These are phyloP conservation scores for Neoascia interrupta DNA, from an alignment of 2,888 invertebrate genomes.

Conservation along the genomic window DNA sequence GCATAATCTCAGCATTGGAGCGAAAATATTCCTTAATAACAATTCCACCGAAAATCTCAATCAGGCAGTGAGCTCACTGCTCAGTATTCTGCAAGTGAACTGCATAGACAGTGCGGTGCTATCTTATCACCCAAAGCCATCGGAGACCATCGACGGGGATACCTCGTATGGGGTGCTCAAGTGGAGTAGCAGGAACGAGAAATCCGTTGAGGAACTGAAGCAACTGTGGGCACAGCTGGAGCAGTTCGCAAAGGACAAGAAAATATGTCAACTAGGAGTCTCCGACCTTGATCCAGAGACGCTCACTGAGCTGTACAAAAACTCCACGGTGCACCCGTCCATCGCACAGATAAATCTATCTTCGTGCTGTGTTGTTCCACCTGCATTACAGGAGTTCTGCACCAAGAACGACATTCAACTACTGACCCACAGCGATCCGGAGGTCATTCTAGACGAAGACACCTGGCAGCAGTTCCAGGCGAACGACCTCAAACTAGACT, in stretches of 20 bases:
- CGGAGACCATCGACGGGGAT: slow-evolving; percentile 69
- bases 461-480: slow-evolving; percentile 82
- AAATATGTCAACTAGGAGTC: slow-evolving; percentile 88
- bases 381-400: slow-evolving; percentile 92
- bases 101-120: slow-evolving; percentile 91
- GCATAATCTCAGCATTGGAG: slow-evolving; percentile 89
- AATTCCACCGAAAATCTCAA: slow-evolving; percentile 84
- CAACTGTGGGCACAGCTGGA: slow-evolving; percentile 89
- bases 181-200: slow-evolving; percentile 80
- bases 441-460: slow-evolving; percentile 80
- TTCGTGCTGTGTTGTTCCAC: slow-evolving; percentile 96
- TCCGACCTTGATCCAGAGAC: slow-evolving; percentile 93
- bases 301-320: slow-evolving; percentile 87
- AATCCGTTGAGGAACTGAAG: slow-evolving; percentile 84
- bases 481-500: slow-evolving; percentile 82
- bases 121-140: slow-evolving; percentile 84
- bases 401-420: slow-evolving; percentile 94
- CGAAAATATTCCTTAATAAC: slow-evolving; percentile 91
- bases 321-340: slow-evolving; percentile 89
- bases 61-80: slow-evolving; percentile 87
- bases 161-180: slow-evolving; percentile 75
- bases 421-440: slow-evolving; percentile 96
- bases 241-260: slow-evolving; percentile 83
- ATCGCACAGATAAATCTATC: slow-evolving; percentile 96
- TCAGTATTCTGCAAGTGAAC: slow-evolving; percentile 85